Evolutionary conservation across 2,888 invertebrate genomes (phyloP).

Genomic region (Andrena praecox): DNA sequence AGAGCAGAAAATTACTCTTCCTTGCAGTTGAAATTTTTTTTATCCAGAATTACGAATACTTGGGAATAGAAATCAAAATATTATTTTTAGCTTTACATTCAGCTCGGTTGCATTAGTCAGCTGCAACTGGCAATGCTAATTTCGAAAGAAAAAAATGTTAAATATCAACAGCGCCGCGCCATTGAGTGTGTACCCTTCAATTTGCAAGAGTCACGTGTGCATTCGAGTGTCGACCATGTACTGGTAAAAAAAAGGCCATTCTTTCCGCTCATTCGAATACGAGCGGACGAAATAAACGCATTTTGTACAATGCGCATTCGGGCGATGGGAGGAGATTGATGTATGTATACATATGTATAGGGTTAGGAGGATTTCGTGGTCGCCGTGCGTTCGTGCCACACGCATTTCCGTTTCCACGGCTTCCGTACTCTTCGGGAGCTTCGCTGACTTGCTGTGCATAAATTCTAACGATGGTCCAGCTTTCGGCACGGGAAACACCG

Average conservation of each 20-base stretch:
- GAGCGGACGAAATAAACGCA: slow-evolving; percentile 13
- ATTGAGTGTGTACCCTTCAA: slow-evolving; percentile 10
- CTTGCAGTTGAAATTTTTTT: too few species aligned
- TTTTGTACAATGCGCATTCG: slow-evolving; percentile 48
- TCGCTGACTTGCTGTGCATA: background rate
- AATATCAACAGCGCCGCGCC: slow-evolving; percentile 19
- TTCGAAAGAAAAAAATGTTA: background rate
- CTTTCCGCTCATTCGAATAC: slow-evolving; percentile 8
- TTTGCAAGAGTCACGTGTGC: slow-evolving; percentile 26
- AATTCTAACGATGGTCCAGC: background rate
- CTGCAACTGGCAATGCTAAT: too few species aligned
- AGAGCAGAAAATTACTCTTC: too few species aligned
- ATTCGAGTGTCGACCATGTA: background rate
- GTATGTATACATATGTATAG: slow-evolving; percentile 24
- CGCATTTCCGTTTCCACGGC: slow-evolving; percentile 74
- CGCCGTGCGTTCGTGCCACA: slow-evolving; percentile 69
- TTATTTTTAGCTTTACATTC: too few species aligned
- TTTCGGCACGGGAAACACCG: slow-evolving; percentile 10
- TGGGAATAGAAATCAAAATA: too few species aligned
- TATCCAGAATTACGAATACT: too few species aligned
- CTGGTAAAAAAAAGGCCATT: slow-evolving; percentile 17
- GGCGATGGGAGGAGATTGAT: slow-evolving; percentile 72
- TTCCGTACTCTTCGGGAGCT: slow-evolving; percentile 1
- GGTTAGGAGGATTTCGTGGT: slow-evolving; percentile 62
- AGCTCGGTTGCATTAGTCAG: too few species aligned